Base-by-base conservation (phyloP, 2,888 invertebrate species). In the Drosophila ustulata region DNA sequence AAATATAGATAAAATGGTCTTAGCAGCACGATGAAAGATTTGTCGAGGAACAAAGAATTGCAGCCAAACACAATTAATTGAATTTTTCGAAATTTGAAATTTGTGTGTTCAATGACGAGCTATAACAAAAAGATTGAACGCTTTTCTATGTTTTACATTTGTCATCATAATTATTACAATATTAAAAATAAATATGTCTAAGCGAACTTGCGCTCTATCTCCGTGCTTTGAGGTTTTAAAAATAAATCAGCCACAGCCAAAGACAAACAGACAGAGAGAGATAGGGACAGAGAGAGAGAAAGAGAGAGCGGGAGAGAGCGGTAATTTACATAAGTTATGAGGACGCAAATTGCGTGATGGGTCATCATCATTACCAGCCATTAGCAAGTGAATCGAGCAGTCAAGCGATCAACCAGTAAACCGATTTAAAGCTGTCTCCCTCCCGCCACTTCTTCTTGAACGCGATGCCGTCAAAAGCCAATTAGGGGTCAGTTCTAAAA, bases 401-500 rank as follows among this genome's bases (percentile, higher is more conserved):
- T 30, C 37, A 34, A 49, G 18, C 39, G 47, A 47, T 43, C 56
- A 43, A 18, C 23, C 13, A 52, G 64, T 61, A 37, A 51, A 23
- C n/a, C 52, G 45, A 6, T 59, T 53, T 25, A 45, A 49, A 62
- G 64, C 46, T 51, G 32, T 4, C 32, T 69, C 62, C 11, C 6
- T 2, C 26, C 26, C 32, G 2, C 13, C 6, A n/a, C n/a, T n/a
- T n/a, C 30, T 4, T 7, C 13, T 26, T 3, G 34, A 7, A 34
- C 18, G 3, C 13, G 11, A 8, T 53, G 62, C 37, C 62, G 58
- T 49, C 73, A 62, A 68, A 88, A 89, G 82, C 86, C 83, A 83
- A 83, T 83, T 83, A 82, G 89, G 71, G 88, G 85, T 84, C 85
- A 87, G 82, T 50, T 76, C 80, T 86, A 86, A 68, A 80, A 86